These are phyloP conservation scores for Tanypteryx hageni DNA, from an alignment of 2,888 invertebrate species.

Conservation along the genomic window DNA sequence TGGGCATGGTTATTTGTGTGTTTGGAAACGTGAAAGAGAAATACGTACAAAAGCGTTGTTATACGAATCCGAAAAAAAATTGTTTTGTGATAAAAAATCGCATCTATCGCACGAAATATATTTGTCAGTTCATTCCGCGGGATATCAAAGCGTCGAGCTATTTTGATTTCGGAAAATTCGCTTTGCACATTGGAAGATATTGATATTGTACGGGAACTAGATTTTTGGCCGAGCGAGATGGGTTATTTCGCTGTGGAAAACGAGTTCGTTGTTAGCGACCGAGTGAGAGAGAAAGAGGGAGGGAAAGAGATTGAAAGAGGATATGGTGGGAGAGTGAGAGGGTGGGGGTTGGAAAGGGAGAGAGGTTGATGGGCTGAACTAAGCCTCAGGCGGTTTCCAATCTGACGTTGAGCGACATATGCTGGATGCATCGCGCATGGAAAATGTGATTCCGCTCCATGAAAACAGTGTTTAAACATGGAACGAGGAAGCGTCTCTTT, in stretches of 20 bases:
- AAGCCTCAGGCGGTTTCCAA: slow-evolving; percentile 8
- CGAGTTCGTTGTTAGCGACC: background rate
- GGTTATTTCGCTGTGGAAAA: background rate
- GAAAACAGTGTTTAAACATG: background rate
- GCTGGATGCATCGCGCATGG: background rate
- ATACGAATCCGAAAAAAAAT: too few species aligned
- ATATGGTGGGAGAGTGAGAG: background rate
- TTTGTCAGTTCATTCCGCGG: too few species aligned
- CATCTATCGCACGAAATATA: too few species aligned
- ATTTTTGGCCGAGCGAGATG: background rate
- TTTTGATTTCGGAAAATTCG: background rate
- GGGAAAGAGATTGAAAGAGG: too few species aligned
- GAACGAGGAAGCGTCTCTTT: background rate
- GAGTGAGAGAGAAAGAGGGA: background rate
- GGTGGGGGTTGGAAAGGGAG: background rate
- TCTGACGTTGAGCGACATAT: background rate
- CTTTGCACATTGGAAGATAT: background rate
- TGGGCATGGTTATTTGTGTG: too few species aligned
- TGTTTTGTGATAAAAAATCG: too few species aligned
- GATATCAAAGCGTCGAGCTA: background rate
- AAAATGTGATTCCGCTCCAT: background rate
- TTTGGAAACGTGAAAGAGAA: too few species aligned
- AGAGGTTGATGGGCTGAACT: background rate
- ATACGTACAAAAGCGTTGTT: too few species aligned
- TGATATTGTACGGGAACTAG: background rate